These are phyloP conservation scores for Drosophila borealis DNA, from an alignment of 2,888 invertebrate species.

Conservation along the genomic window DNA sequence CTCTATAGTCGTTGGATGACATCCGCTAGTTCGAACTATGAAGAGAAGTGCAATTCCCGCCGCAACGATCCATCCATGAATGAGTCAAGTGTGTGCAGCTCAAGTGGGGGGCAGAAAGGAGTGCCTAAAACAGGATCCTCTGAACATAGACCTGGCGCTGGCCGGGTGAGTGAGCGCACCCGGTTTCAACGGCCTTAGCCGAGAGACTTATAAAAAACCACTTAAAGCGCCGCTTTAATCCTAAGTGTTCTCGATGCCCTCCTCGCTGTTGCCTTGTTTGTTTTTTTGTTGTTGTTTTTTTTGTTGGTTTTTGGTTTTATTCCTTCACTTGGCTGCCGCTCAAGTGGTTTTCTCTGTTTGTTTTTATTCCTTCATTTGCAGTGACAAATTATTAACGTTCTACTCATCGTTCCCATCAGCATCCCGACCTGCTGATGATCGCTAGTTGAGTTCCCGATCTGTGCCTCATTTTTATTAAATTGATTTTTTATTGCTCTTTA, in stretches of 20 bases:
- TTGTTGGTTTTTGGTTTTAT: conserved; percentile 25
- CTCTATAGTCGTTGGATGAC: conserved; percentile 9
- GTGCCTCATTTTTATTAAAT: conserved; percentile 74
- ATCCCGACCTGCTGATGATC: conserved; percentile 28
- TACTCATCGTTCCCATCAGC: conserved; percentile 50
- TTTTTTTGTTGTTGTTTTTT: conserved; percentile 23
- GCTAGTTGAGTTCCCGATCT: conserved; percentile 26
- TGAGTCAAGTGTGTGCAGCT: conserved; percentile 58
- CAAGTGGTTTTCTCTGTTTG: conserved; percentile 81
- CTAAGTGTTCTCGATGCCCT: conserved; percentile 57
- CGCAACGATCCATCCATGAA: conserved; percentile 60
- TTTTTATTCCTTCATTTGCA: conserved; percentile 78
- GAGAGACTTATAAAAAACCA: conserved; percentile 60
- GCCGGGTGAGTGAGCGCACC: conserved; percentile 24
- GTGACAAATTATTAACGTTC: conserved; percentile 84
- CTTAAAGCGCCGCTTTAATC: conserved; percentile 77
- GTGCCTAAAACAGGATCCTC: conserved; percentile 49
- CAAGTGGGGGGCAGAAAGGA: conserved; percentile 7
- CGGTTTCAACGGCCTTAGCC: conserved; percentile 30
- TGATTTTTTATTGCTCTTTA: conserved; percentile 83
- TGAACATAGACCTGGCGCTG: conserved; percentile 53
- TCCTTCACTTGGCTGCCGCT: conserved; percentile 50
- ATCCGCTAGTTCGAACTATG: conserved; percentile 40
- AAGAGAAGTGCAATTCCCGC: conserved; percentile 32
- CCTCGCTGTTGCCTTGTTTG: conserved; percentile 36